These are phyloP conservation scores for Cantharis rustica DNA, from an alignment of 2,888 invertebrate genomes.

Conservation along the genomic window DNA sequence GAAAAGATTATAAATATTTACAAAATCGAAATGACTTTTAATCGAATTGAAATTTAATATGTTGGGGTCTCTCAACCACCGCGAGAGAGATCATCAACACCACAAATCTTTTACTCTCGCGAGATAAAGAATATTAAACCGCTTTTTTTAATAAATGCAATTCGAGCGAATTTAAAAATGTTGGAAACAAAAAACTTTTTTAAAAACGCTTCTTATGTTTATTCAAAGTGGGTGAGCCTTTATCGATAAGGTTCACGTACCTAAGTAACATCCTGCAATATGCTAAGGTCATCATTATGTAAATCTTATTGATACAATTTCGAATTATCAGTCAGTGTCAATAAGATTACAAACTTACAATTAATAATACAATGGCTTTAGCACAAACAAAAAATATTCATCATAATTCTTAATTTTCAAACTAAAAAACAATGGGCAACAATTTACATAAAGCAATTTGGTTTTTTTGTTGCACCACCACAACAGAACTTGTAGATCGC, in stretches of 20 bases:
- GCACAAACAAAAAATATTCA: not conserved
- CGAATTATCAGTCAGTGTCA: conserved; percentile 7
- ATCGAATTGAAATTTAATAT: not conserved
- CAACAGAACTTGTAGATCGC: not conserved
- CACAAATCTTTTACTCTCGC: not conserved
- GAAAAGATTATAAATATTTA: not conserved
- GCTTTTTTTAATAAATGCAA: not conserved
- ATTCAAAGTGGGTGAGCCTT: conserved; percentile 7
- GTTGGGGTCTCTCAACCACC: not conserved
- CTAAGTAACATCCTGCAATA: conserved; percentile 12
- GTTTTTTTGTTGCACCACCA: not conserved
- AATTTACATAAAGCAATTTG: not conserved
- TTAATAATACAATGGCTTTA: not conserved
- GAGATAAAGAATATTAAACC: not conserved
- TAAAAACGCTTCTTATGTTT: conserved; percentile 9
- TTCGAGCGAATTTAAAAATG: not conserved
- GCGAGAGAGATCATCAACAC: not conserved
- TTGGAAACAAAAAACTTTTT: not conserved
- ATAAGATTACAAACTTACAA: conserved; percentile 4
- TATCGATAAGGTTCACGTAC: conserved; percentile 17
- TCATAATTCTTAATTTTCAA: not conserved
- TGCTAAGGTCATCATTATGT: conserved; percentile 16
- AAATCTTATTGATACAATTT: conserved; percentile 19
- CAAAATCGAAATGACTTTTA: not conserved
- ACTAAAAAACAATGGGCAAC: not conserved